Evolutionary conservation across 2,113 vertebrate genomes (phyloP).

Genomic region (Anser brachyrhynchus): DNA sequence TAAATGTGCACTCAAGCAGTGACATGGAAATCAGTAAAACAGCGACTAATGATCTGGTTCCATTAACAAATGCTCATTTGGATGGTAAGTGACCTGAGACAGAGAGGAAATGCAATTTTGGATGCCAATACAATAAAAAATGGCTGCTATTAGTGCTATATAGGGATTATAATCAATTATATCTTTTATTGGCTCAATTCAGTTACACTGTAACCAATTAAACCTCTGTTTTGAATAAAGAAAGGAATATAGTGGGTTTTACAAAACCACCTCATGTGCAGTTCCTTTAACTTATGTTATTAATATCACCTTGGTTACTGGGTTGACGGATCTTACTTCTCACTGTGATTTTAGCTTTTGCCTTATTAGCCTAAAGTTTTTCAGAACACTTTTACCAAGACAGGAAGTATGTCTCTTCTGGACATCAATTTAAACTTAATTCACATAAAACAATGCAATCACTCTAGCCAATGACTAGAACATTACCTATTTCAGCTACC

Average conservation of each 20-base stretch:
- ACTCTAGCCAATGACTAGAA: background rate
- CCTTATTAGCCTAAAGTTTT: slow-evolving; percentile 32
- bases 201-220: slow-evolving; percentile 62
- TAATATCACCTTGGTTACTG: slow-evolving; percentile 50
- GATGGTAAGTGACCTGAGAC: slow-evolving; percentile 72
- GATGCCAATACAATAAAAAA: slow-evolving; percentile 75
- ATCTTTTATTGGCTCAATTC: slow-evolving; percentile 75
- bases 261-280: slow-evolving; percentile 38
- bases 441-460: background rate
- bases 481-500: slow-evolving; percentile 23
- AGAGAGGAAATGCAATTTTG: slow-evolving; percentile 72
- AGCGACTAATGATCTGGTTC: slow-evolving; percentile 73
- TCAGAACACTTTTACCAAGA: background rate
- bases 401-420: background rate
- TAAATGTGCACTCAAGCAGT: slow-evolving; percentile 58
- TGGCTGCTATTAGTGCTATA: slow-evolving; percentile 58
- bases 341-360: slow-evolving; percentile 14
- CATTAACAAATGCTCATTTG: slow-evolving; percentile 77
- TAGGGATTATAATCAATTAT: slow-evolving; percentile 73
- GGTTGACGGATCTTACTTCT: slow-evolving; percentile 11
- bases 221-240: slow-evolving; percentile 65
- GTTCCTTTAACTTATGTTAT: slow-evolving; percentile 11
- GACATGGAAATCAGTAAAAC: slow-evolving; percentile 60
- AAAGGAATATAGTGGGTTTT: slow-evolving; percentile 27
- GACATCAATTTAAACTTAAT: slow-evolving; percentile 4